Base-by-base conservation (phyloP, 2,113 vertebrate genomes). In the Hiodon tergisus region DNA sequence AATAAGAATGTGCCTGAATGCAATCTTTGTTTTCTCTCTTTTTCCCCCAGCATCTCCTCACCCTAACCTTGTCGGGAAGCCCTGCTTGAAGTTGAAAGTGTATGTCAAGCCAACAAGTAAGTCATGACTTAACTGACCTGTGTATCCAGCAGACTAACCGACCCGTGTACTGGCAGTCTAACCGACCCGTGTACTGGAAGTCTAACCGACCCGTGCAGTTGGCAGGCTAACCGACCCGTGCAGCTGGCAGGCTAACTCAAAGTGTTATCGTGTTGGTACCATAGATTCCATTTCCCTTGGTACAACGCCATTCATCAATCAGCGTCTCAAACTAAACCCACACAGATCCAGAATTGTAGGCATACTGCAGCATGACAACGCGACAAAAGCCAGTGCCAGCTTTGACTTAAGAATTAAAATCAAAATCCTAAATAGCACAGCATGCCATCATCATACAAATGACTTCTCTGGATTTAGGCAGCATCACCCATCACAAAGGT, bases 51-150 rank as follows among this genome's bases (percentile, higher is more conserved):
- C 96, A 0, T 94, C 96, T 0, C 91, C 94, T 0, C 94, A 94
- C 52, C 94, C 92, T 0, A 96, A 91, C 79, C 77, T 86, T 17
- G 93, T 93, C 79, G 95, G 94, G 81, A 92, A 88, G 76, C 90
- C 92, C 55, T 98, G 96, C 89, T 90, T 98, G 86, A 94, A 95
- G 83, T 89, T 98, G 76, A 95, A 94, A 81, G 94, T 97, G 75
- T 98, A 97, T 0, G 95, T 96, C 74, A 93, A 93, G 63, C 94
- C 94, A 0, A 93, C 92, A 65, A 96, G 94, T 95, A 60, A 90
- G 91, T 89, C 72, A 13, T 1, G 60, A 60, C 31, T 16, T 65
- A 67, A 55, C 17, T 69, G 63, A 11, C n/a, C 8, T 46, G 8
- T 14, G 51, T 5, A 13, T 13, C 16, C 16, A 3, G 61, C 16